Conservation (phyloP, 1,140 invertebrate species). For the Drosophila saltans region DNA sequence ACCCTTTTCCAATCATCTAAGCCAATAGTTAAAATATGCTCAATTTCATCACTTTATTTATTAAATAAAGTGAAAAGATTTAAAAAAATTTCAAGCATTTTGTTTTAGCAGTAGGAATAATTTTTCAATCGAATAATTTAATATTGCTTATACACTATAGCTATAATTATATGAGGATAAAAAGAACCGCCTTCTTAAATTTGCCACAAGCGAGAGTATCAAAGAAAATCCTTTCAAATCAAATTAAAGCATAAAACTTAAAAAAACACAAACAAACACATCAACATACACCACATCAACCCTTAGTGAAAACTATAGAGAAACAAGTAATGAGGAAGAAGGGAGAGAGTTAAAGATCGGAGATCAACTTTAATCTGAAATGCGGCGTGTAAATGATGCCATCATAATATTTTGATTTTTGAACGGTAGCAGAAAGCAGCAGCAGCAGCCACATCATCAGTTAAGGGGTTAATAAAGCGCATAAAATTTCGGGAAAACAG, state of each 20-base stretch:
- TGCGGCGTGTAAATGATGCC: conserved; percentile 81
- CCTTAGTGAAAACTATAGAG: conserved; percentile 31
- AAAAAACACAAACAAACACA: conserved; percentile 19
- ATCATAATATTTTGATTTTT: conserved; percentile 81
- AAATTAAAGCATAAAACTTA: conserved; percentile 65
- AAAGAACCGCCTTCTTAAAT: conserved; percentile 20
- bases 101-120: no score
- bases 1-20: no score
- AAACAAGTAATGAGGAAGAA: neutral
- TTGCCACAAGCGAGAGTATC: neutral
- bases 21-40: no score
- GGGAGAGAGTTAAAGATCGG: conserved; percentile 25
- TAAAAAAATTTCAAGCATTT: no score
- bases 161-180: neutral
- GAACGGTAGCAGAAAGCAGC: conserved; percentile 37
- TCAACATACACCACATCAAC: conserved; percentile 39
- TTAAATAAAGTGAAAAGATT: no score
- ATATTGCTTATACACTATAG: no score
- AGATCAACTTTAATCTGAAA: conserved; percentile 73
- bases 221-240: conserved; percentile 40
- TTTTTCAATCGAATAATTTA: neutral
- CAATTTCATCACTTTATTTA: no score
- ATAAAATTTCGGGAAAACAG: conserved; percentile 47
- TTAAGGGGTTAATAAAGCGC: conserved; percentile 77
- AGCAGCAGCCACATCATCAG: conserved; percentile 55